A percentile compares a stretch with the other conserved stretches of the same genome.
Conservation (phyloP, 2,888 invertebrate species). For the Athripsodes cinereus region DNA sequence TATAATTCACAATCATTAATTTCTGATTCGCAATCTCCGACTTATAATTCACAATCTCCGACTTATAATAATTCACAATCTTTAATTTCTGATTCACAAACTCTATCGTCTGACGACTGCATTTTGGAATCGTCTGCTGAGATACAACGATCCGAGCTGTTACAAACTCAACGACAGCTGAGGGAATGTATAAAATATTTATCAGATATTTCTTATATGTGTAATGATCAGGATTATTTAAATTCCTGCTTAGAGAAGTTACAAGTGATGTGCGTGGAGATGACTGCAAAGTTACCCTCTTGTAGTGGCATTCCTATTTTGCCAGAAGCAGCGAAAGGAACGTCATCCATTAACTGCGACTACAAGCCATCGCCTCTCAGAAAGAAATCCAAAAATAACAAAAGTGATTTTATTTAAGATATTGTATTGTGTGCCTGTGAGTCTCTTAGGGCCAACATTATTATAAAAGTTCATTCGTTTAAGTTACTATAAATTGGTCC, state of each 20-base stretch:
- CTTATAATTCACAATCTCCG: too few relatives aligned
- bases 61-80: too few relatives aligned
- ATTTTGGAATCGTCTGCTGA: not conserved
- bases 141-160: not conserved
- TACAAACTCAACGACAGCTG: not conserved
- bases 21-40: too few relatives aligned
- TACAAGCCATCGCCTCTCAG: too few relatives aligned
- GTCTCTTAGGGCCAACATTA: not conserved
- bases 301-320: not conserved
- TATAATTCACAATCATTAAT: too few relatives aligned
- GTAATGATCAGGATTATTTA: not conserved
- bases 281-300: not conserved
- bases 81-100: not conserved
- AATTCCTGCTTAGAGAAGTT: not conserved
- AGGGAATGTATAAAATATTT: not conserved
- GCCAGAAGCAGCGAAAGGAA: not conserved
- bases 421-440: not conserved
- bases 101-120: not conserved
- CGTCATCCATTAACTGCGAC: not conserved
- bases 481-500: too few relatives aligned
- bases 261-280: not conserved
- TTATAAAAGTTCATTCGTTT: too few relatives aligned
- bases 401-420: not conserved
- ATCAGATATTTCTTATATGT: too few relatives aligned
- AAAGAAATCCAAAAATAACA: too few relatives aligned